These are phyloP conservation scores for Battus philenor DNA, from an alignment of 1,140 invertebrate species.

Conservation along the genomic window DNA sequence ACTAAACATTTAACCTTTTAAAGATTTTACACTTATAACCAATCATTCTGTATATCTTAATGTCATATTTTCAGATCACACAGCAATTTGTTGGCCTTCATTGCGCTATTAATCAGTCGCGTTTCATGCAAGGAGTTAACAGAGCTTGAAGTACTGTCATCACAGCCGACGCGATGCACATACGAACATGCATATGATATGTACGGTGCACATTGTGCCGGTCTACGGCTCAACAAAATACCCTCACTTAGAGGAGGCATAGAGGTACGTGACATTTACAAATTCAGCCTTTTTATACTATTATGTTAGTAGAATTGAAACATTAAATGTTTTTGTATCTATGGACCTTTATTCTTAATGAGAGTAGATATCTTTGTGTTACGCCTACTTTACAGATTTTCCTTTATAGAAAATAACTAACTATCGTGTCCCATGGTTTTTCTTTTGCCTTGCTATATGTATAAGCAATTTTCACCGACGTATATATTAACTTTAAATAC, in stretches of 20 bases:
- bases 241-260: conserved; percentile 74
- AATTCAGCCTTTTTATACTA: too few species aligned
- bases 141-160: conserved; percentile 48
- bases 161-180: conserved; percentile 56
- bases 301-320: too few species aligned
- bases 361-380: neutral
- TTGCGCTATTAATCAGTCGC: neutral
- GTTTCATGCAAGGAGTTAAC: conserved; percentile 36
- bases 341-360: neutral
- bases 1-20: too few species aligned
- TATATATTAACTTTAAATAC: too few species aligned
- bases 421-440: too few species aligned
- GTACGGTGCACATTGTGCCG: conserved; percentile 73
- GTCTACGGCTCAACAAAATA: conserved; percentile 72
- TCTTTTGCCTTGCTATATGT: too few species aligned
- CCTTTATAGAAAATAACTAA: neutral
- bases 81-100: neutral
- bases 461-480: too few species aligned
- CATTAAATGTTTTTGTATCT: too few species aligned
- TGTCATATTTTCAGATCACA: neutral
- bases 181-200: conserved; percentile 74
- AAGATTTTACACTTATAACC: too few species aligned
- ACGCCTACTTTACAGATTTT: too few species aligned
- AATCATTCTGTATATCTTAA: neutral
- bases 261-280: conserved; percentile 63